Conservation (phyloP, 2,888 invertebrate species). For the Atrina japonica region DNA sequence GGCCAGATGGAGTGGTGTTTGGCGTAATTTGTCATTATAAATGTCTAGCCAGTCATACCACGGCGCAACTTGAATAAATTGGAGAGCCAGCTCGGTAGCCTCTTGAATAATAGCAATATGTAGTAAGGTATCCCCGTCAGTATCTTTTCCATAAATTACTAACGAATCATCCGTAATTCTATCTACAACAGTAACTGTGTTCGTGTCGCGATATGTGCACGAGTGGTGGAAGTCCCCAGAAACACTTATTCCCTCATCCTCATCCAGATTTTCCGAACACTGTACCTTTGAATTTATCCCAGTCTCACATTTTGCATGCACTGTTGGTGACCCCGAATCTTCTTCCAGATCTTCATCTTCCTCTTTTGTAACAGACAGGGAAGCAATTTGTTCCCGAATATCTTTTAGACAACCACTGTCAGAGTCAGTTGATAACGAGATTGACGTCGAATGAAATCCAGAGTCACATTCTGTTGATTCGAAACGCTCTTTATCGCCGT, state of each 20-base stretch:
- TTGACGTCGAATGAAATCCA: conserved; percentile 1
- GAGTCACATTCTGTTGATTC: too few relatives aligned
- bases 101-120: conserved; percentile 52
- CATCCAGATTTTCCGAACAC: neutral
- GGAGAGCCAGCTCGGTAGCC: conserved; percentile 23
- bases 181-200: neutral
- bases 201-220: neutral
- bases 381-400: conserved; percentile 18
- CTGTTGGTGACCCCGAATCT: too few relatives aligned
- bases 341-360: neutral
- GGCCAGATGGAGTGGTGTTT: conserved; percentile 43
- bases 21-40: conserved; percentile 41
- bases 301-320: too few relatives aligned
- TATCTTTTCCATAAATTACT: conserved; percentile 43
- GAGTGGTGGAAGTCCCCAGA: too few relatives aligned
- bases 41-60: conserved; percentile 39
- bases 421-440: neutral
- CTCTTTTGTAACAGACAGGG: neutral
- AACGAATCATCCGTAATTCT: conserved; percentile 36
- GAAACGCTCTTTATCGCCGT: too few relatives aligned
- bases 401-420: conserved; percentile 4
- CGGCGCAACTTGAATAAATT: conserved; percentile 44
- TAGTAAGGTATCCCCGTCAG: conserved; percentile 56
- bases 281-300: neutral
- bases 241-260: conserved; percentile 11